Evolutionary conservation across 2,797 vertebrate species (phyloP).

Genomic region (Meriones psammophilus): DNA sequence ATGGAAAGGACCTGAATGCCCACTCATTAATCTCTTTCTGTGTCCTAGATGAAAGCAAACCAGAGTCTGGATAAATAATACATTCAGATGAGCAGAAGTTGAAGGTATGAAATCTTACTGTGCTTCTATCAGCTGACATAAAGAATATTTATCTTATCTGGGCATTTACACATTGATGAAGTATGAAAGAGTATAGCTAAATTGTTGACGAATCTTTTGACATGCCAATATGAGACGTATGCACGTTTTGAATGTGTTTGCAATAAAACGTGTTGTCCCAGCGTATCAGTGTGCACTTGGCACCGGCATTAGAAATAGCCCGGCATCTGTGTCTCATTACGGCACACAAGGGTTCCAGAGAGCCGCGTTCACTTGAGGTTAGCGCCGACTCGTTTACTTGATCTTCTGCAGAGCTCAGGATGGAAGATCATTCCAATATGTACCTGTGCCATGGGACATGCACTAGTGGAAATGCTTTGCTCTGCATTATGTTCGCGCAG

Average conservation of each 20-base stretch:
- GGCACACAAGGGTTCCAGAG: constrained; percentile 62
- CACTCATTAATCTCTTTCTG: constrained; percentile 63
- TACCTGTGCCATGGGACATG: constrained; percentile 61
- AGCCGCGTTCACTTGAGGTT: constrained; percentile 73
- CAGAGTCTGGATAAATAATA: constrained; percentile 50
- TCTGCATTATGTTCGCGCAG: constrained; percentile 74
- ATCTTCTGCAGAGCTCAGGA: constrained; percentile 77
- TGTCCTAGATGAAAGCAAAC: constrained; percentile 6
- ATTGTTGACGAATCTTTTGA: constrained; percentile 66
- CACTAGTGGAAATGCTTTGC: constrained; percentile 69
- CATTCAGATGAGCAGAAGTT: constrained; percentile 28
- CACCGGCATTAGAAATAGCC: constrained; percentile 70
- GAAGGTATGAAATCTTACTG: not conserved
- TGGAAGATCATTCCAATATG: constrained; percentile 77
- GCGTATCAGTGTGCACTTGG: constrained; percentile 62
- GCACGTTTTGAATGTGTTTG: constrained; percentile 65
- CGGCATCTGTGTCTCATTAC: constrained; percentile 79
- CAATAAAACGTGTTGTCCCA: constrained; percentile 67
- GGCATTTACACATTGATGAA: constrained; percentile 63
- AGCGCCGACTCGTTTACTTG: constrained; percentile 74
- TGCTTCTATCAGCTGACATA: constrained; percentile 46
- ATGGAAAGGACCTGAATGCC: constrained; percentile 49
- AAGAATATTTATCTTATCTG: constrained; percentile 62
- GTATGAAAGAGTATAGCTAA: constrained; percentile 54
- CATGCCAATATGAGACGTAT: constrained; percentile 65